A percentile compares a stretch with the other conserved stretches of the same genome.
Evolutionary conservation across 2,797 vertebrate species (phyloP).

Genomic region (Lithobates sylvaticus): DNA sequence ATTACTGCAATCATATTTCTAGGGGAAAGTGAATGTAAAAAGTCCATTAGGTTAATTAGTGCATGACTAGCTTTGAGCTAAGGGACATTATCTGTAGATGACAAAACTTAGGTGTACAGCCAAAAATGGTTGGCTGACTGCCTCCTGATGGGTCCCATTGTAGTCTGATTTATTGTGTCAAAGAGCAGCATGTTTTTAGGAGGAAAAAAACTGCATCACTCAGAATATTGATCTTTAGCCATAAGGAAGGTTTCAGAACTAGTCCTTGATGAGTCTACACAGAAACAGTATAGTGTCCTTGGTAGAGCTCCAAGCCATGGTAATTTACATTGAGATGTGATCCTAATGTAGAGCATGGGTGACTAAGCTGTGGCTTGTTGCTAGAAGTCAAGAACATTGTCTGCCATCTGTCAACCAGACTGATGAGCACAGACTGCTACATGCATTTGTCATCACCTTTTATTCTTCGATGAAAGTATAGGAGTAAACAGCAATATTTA

Average conservation of each 20-base stretch:
- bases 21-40: constrained; percentile 58
- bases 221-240: constrained; percentile 53
- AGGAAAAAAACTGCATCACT: constrained; percentile 47
- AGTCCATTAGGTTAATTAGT: constrained; percentile 64
- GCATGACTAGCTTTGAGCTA: constrained; percentile 59
- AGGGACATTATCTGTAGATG: constrained; percentile 60
- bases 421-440: not conserved
- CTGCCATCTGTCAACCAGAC: constrained; percentile 9
- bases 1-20: constrained; percentile 60
- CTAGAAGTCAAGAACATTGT: not conserved
- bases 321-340: constrained; percentile 1
- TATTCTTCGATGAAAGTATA: not conserved
- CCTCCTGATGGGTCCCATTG: constrained; percentile 55
- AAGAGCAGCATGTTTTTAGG: constrained; percentile 37
- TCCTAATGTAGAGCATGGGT: constrained; percentile 10
- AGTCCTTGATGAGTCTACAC: constrained; percentile 39
- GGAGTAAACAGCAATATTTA: not conserved
- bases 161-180: constrained; percentile 59
- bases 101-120: constrained; percentile 61
- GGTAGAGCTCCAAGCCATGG: not conserved
- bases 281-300: constrained; percentile 37
- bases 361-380: not conserved
- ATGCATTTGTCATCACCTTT: not conserved
- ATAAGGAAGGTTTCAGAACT: constrained; percentile 35
- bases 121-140: constrained; percentile 58